A percentile compares a stretch with the other conserved stretches of the same genome.
phyloP scores from a whole-genome alignment of 1,140 invertebrate genomes.

The Caerostris extrusa region DNA sequence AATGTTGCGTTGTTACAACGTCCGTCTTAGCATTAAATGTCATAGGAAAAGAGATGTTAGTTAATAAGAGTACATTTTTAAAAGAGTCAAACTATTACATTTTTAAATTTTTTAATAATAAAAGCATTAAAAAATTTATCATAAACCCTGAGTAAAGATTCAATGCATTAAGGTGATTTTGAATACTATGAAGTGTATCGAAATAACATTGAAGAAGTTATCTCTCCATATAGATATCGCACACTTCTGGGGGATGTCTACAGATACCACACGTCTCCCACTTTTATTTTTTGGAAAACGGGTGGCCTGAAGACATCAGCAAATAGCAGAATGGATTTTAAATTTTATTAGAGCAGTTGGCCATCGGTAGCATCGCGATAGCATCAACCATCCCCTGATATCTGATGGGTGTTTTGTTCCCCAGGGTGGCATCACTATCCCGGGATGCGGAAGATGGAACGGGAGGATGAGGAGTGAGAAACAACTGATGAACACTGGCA shows the following conservation, averaged over 20 bases:
- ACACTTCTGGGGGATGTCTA: background rate
- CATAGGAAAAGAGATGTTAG: too few species aligned
- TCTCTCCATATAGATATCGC: background rate
- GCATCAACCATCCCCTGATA: background rate
- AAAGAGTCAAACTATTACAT: too few species aligned
- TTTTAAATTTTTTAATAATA: too few species aligned
- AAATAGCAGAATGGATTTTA: slow-evolving; percentile 53
- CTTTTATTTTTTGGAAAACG: background rate
- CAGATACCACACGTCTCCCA: background rate
- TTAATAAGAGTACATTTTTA: too few species aligned
- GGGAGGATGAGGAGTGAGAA: background rate
- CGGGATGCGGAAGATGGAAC: slow-evolving; percentile 20
- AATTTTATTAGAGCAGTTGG: slow-evolving; percentile 36
- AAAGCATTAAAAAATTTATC: too few species aligned
- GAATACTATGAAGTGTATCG: too few species aligned
- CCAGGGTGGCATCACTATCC: background rate
- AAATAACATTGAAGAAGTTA: background rate
- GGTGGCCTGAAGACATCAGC: background rate
- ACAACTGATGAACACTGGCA: slow-evolving; percentile 20
- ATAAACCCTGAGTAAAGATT: too few species aligned
- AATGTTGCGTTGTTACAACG: too few species aligned
- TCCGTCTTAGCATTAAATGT: too few species aligned
- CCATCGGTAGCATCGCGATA: background rate
- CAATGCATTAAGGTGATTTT: too few species aligned
- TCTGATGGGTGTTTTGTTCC: slow-evolving; percentile 24